Evolutionary conservation across 2,113 vertebrate species (phyloP).

Genomic region (Piprites chloris): DNA sequence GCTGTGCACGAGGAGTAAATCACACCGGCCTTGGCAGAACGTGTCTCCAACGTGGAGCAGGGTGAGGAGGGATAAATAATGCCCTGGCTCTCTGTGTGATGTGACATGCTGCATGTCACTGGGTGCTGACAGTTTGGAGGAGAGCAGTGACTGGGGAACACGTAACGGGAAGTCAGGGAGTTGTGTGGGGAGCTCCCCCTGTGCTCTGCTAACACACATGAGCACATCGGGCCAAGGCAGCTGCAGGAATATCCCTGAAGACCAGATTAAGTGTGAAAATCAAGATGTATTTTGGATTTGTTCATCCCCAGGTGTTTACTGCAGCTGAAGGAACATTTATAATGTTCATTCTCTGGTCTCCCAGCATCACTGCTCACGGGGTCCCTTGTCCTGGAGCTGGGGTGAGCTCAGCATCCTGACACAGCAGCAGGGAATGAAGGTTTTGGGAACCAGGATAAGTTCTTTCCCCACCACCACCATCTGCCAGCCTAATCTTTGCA

Average conservation of each 20-base stretch:
- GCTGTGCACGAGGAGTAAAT: conserved; percentile 54
- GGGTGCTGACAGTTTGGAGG: neutral
- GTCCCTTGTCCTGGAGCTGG: neutral
- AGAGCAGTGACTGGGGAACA: neutral
- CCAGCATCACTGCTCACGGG: rapidly evolving
- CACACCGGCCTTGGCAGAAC: neutral
- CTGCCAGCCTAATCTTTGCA: neutral
- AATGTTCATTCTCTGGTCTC: neutral
- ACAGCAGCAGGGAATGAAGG: neutral
- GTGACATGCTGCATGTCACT: neutral
- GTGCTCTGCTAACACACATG: neutral
- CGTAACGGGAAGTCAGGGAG: neutral
- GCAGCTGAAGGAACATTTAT: neutral
- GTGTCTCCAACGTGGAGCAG: neutral
- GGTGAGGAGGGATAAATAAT: conserved; percentile 15
- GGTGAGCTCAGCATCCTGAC: neutral
- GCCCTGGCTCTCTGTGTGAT: neutral
- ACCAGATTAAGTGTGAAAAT: neutral
- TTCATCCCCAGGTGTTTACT: neutral
- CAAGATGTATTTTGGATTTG: neutral
- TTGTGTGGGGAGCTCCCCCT: neutral
- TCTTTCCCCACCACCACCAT: neutral
- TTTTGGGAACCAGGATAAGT: rapidly evolving
- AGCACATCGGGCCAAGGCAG: neutral
- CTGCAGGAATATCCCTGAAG: neutral